A percentile compares a stretch with the other conserved stretches of the same genome.
phyloP scores from a whole-genome alignment of 2,113 vertebrate genomes.

The Delphinapterus leucas region DNA sequence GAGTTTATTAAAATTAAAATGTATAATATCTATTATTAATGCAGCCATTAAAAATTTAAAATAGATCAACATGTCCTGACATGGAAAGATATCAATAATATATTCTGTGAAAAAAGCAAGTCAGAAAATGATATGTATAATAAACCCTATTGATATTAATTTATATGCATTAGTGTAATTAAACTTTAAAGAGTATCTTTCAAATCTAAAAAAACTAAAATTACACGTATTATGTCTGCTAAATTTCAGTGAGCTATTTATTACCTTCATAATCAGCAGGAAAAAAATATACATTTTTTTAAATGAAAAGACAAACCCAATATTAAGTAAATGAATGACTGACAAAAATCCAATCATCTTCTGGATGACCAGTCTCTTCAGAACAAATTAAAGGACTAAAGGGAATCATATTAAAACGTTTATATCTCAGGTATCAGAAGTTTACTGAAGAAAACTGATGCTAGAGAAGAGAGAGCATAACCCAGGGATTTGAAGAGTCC shows the following conservation, averaged over 20 bases:
- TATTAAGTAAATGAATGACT: neutral
- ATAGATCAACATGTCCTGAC: neutral
- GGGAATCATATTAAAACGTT: neutral
- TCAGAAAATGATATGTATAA: neutral
- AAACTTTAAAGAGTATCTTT: neutral
- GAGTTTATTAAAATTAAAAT: neutral
- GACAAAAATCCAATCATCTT: neutral
- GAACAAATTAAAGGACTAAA: neutral
- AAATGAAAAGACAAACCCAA: neutral
- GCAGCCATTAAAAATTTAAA: neutral
- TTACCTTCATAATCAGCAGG: neutral
- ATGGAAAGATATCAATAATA: neutral
- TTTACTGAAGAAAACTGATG: neutral
- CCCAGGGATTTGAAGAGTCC: neutral
- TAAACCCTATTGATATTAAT: neutral
- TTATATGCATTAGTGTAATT: neutral
- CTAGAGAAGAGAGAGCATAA: neutral
- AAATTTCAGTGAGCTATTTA: neutral
- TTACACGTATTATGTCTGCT: neutral
- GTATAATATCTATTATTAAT: neutral
- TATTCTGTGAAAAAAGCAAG: neutral
- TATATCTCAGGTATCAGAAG: neutral
- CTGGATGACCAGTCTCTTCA: neutral
- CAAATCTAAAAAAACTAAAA: neutral
- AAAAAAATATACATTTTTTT: neutral